These are phyloP conservation scores for Drosophila yakuba DNA, from an alignment of 1,140 invertebrate genomes.

Conservation along the genomic window DNA sequence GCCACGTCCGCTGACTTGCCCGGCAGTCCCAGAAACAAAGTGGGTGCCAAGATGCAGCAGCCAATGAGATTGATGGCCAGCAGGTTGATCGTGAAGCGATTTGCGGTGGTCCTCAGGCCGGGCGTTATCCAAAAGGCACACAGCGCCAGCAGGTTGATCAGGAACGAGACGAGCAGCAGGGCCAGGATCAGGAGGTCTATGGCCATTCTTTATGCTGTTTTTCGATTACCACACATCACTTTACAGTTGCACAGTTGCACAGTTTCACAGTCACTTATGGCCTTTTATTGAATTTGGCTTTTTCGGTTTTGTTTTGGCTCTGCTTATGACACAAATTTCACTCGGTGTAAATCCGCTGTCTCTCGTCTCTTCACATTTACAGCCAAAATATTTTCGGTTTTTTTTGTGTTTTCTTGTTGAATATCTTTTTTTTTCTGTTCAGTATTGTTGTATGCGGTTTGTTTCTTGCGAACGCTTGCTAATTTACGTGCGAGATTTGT, in stretches of 20 bases:
- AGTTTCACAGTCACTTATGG: constrained; percentile 68
- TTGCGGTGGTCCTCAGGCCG: constrained; percentile 82
- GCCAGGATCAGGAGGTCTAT: constrained; percentile 84
- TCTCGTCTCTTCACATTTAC: constrained; percentile 38
- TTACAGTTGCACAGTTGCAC: constrained; percentile 62
- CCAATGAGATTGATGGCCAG: constrained; percentile 82
- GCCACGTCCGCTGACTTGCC: background rate
- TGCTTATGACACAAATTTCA: constrained; percentile 70
- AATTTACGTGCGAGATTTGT: constrained; percentile 73
- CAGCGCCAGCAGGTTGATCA: constrained; percentile 82
- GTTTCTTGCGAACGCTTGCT: constrained; percentile 81
- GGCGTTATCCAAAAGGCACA: constrained; percentile 84
- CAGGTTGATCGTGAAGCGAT: constrained; percentile 84
- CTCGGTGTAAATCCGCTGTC: constrained; percentile 58
- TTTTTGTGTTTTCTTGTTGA: constrained; percentile 18
- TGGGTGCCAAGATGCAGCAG: constrained; percentile 80
- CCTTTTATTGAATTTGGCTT: constrained; percentile 27
- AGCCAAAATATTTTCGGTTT: constrained; percentile 44
- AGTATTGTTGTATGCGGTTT: constrained; percentile 40
- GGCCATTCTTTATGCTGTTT: constrained; percentile 72
- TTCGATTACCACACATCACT: constrained; percentile 63
- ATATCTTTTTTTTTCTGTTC: constrained; percentile 13
- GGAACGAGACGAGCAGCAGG: constrained; percentile 81
- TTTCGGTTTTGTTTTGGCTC: constrained; percentile 36
- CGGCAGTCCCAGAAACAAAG: constrained; percentile 67